Evolutionary conservation across 2,113 vertebrate species (phyloP).

Genomic region (Halichoeres trimaculatus): DNA sequence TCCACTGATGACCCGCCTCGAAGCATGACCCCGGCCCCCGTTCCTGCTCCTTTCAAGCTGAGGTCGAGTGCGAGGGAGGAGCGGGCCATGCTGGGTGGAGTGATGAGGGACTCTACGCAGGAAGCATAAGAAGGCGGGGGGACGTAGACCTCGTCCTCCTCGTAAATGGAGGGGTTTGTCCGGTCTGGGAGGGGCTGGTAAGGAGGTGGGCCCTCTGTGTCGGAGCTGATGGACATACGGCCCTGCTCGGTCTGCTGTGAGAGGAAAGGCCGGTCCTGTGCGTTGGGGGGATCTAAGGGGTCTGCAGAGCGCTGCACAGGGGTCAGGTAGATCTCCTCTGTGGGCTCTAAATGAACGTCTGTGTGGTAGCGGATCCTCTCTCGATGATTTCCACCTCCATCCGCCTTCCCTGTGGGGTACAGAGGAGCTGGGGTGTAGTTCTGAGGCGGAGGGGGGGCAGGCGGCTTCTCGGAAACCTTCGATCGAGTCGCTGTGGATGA

Average conservation of each 20-base stretch:
- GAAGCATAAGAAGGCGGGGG: slow-evolving; percentile 79
- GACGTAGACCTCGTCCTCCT: slow-evolving; percentile 89
- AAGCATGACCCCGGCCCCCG: slow-evolving; percentile 48
- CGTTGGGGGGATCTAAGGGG: slow-evolving; percentile 73
- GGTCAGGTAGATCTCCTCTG: slow-evolving; percentile 96
- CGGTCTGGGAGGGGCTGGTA: slow-evolving; percentile 87
- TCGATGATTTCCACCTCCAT: slow-evolving; percentile 80
- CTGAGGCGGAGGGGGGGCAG: slow-evolving; percentile 77
- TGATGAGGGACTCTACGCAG: slow-evolving; percentile 78
- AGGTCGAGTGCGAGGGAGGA: slow-evolving; percentile 70
- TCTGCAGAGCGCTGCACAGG: slow-evolving; percentile 91
- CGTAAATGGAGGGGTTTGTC: slow-evolving; percentile 91
- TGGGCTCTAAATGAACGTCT: slow-evolving; percentile 91
- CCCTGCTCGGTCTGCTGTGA: slow-evolving; percentile 89
- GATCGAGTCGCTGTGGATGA: slow-evolving; percentile 55
- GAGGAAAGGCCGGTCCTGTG: slow-evolving; percentile 84
- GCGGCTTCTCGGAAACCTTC: slow-evolving; percentile 73
- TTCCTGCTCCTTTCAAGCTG: slow-evolving; percentile 56
- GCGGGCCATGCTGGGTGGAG: slow-evolving; percentile 58
- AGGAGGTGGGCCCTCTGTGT: slow-evolving; percentile 88
- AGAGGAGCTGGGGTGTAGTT: slow-evolving; percentile 78
- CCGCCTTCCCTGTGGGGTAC: slow-evolving; percentile 78
- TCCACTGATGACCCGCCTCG: slow-evolving; percentile 68
- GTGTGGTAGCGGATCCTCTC: slow-evolving; percentile 93
- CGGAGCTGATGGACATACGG: slow-evolving; percentile 94